Evolutionary conservation across 2,113 vertebrate species (phyloP).

Genomic region (Mastomys coucha): DNA sequence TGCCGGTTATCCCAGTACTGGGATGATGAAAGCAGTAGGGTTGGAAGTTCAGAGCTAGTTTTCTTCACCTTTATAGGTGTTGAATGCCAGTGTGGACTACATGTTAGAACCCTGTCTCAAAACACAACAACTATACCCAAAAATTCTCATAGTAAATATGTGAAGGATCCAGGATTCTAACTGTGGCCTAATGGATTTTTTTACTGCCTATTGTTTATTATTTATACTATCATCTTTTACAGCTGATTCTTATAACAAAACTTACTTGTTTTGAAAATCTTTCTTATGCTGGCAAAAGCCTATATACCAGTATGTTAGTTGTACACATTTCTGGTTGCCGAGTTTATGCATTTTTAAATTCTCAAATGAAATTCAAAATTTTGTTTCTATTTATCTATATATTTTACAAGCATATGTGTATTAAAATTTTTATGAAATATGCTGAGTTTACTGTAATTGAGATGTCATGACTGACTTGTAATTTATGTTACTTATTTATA

Average conservation of each 20-base stretch:
- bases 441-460: neutral
- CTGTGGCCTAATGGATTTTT: neutral
- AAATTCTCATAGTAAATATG: neutral
- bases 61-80: neutral
- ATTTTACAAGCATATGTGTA: neutral
- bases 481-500: constrained; percentile 78
- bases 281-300: neutral
- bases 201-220: neutral
- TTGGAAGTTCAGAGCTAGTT: neutral
- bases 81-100: too few relatives aligned
- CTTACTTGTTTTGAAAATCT: constrained; percentile 24
- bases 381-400: neutral
- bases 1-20: neutral
- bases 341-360: neutral
- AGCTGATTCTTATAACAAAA: neutral
- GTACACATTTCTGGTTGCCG: neutral
- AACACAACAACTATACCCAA: too few relatives aligned
- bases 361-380: neutral
- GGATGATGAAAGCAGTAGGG: neutral
- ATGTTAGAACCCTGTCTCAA: neutral
- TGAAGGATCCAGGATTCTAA: neutral
- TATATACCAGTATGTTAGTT: neutral
- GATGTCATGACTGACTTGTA: neutral
- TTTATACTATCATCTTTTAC: neutral
- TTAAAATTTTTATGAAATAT: constrained; percentile 2